phyloP scores from a whole-genome alignment of 2,888 invertebrate genomes.

The Scaptomyza flava region DNA sequence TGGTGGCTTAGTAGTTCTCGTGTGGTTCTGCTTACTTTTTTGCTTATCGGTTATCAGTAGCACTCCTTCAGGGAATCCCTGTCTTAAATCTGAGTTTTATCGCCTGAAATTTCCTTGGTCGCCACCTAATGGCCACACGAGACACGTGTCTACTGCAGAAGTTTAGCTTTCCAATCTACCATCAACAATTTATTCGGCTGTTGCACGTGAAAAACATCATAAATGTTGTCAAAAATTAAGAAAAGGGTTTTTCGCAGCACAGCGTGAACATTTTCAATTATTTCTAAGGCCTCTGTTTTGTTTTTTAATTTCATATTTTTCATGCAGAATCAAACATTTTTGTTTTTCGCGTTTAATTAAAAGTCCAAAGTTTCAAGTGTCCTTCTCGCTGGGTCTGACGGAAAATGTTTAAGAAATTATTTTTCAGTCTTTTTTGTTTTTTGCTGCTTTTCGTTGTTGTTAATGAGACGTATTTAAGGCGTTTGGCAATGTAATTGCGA shows the following conservation, averaged over 20 bases:
- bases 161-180: constrained; percentile 1
- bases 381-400: constrained; percentile 27
- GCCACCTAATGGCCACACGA: constrained; percentile 28
- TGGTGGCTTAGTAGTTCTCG: constrained; percentile 50
- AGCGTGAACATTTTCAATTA: constrained; percentile 34
- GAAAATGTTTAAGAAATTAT: constrained; percentile 22
- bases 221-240: constrained; percentile 10
- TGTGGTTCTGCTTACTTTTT: constrained; percentile 24
- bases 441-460: constrained; percentile 14
- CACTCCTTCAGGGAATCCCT: constrained; percentile 6
- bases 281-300: constrained; percentile 4
- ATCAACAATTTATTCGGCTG: not conserved
- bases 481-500: constrained; percentile 62
- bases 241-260: constrained; percentile 27
- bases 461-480: constrained; percentile 52
- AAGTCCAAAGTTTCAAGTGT: constrained; percentile 34
- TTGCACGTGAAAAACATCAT: constrained; percentile 35
- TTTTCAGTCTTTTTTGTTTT: constrained; percentile 8
- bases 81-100: constrained; percentile 38
- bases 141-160: constrained; percentile 22
- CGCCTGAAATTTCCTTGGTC: constrained; percentile 40
- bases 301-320: constrained; percentile 27
- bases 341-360: constrained; percentile 41
- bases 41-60: constrained; percentile 51
- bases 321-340: not conserved